Conservation (phyloP, 2,888 invertebrate genomes). For the Nephrotoma appendiculata region DNA sequence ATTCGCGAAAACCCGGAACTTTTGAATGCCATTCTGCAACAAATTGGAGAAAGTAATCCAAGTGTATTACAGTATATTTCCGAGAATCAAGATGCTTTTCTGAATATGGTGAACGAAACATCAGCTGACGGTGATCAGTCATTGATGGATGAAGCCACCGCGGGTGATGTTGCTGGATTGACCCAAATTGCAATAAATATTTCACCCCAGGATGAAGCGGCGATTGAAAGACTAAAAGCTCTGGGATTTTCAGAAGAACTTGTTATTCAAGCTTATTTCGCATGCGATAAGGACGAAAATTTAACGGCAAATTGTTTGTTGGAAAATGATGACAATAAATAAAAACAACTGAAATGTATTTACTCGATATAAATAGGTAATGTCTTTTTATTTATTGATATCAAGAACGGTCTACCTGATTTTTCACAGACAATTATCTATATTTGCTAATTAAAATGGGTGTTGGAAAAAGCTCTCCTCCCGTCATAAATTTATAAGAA, state of each 20-base stretch:
- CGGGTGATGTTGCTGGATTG: constrained; percentile 28
- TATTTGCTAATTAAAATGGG: no score
- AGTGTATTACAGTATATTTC: constrained; percentile 76
- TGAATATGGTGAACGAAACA: constrained; percentile 85
- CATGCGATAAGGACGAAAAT: constrained; percentile 23
- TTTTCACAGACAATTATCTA: no score
- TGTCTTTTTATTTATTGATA: neutral
- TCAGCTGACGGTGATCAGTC: neutral
- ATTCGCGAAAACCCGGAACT: constrained; percentile 86
- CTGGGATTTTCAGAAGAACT: constrained; percentile 89
- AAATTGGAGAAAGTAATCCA: constrained; percentile 86
- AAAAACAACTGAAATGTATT: neutral
- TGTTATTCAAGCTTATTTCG: constrained; percentile 70
- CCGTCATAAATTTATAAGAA: no score
- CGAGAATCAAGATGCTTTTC: constrained; percentile 82
- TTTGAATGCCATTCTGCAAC: constrained; percentile 77
- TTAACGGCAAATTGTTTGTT: neutral
- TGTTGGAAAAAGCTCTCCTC: no score
- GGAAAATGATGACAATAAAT: neutral
- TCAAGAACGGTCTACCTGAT: no score
- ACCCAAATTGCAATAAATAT: constrained; percentile 50
- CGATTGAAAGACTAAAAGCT: constrained; percentile 88
- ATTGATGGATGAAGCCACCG: constrained; percentile 3
- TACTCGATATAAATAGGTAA: neutral
- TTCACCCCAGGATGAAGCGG: constrained; percentile 83